These are phyloP conservation scores for Chelonoidis abingdonii DNA, from an alignment of 2,113 vertebrate species.

Conservation along the genomic window DNA sequence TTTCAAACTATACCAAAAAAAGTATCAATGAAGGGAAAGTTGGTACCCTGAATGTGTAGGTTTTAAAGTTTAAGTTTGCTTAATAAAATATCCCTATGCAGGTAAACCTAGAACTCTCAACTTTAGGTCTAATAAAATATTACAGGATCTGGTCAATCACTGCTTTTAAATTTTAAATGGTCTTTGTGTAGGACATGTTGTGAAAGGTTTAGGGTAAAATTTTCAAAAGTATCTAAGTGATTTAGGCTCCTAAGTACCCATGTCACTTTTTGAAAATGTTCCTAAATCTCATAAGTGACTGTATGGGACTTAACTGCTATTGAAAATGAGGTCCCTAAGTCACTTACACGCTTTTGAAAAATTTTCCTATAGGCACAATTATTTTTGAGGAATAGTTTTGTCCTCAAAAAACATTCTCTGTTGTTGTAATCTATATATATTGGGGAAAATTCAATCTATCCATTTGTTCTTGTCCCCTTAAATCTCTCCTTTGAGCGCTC, in stretches of 20 bases:
- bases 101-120: background rate
- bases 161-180: background rate
- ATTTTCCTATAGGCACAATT: background rate
- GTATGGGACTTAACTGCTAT: background rate
- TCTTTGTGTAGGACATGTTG: background rate
- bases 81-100: background rate
- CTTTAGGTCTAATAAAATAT: slow-evolving; percentile 25
- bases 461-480: background rate
- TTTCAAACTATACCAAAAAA: background rate
- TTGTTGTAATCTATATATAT: background rate
- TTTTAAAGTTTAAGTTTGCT: background rate
- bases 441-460: background rate
- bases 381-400: background rate
- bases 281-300: rapidly evolving
- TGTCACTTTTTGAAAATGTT: background rate
- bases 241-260: background rate
- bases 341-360: background rate
- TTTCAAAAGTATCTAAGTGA: background rate
- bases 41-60: background rate
- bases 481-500: background rate
- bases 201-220: background rate
- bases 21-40: background rate
- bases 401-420: background rate
- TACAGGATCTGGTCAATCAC: background rate
- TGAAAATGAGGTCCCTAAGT: background rate